Evolutionary conservation across 2,888 invertebrate species (phyloP).

Genomic region (Platypus cylindrus): DNA sequence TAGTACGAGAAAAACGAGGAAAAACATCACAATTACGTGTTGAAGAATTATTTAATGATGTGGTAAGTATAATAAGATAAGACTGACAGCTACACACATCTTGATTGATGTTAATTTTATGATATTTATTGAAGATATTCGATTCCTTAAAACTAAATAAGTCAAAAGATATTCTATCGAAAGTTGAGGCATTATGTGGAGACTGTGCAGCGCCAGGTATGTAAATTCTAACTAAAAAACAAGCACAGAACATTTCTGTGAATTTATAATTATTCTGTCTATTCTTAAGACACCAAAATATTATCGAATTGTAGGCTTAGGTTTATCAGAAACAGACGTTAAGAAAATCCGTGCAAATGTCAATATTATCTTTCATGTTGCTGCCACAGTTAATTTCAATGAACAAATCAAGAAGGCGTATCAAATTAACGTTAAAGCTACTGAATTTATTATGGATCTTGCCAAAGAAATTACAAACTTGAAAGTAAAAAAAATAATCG

Average conservation of each 20-base stretch:
- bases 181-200: constrained; percentile 54
- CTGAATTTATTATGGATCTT: constrained; percentile 60
- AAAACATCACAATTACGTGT: constrained; percentile 52
- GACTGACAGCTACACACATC: too few species aligned
- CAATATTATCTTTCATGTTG: constrained; percentile 68
- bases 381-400: constrained; percentile 85
- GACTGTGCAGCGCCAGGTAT: constrained; percentile 47
- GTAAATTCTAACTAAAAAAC: too few species aligned
- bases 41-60: constrained; percentile 54
- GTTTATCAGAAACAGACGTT: constrained; percentile 47
- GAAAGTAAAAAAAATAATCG: constrained; percentile 50
- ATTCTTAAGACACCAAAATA: too few species aligned
- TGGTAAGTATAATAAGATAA: too few species aligned
- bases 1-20: constrained; percentile 45
- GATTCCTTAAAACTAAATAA: constrained; percentile 38
- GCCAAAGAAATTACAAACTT: constrained; percentile 58
- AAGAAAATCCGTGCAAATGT: constrained; percentile 51
- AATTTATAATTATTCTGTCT: too few species aligned
- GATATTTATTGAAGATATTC: constrained; percentile 39
- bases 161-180: constrained; percentile 50
- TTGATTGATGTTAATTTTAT: too few species aligned
- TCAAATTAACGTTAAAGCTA: constrained; percentile 66
- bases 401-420: constrained; percentile 67
- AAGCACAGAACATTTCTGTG: too few species aligned
- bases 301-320: constrained; percentile 44